Base-by-base conservation (phyloP, 1,140 invertebrate genomes). In the Periplaneta americana region DNA sequence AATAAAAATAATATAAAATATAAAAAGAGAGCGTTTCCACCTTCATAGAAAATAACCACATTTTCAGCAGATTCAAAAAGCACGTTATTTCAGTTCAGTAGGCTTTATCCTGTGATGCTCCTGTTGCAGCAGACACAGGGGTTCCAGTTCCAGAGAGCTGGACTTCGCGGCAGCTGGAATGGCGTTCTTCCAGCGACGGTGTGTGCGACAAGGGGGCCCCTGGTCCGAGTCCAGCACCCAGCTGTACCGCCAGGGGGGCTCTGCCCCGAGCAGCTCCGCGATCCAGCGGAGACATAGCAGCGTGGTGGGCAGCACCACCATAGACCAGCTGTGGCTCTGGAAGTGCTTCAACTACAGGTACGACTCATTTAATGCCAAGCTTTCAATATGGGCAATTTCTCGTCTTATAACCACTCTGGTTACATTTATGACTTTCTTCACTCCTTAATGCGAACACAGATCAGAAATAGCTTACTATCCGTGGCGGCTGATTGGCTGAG, bases 341-440 rank as follows among this genome's bases (percentile, higher is more conserved):
- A 91, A 90, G 82, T 92, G 92, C 82, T 92, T 92, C 81, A 93
- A 92, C 86, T 92, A 91, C 83, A 91, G 91, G 91, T 92, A 83
- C 90, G 91, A n/a, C n/a, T n/a, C n/a, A n/a, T n/a, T n/a, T n/a
- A n/a, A n/a, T n/a, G n/a, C n/a, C n/a, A n/a, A n/a, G n/a, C n/a
- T n/a, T n/a, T n/a, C n/a, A n/a, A n/a, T n/a, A n/a, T n/a, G n/a
- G n/a, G n/a, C n/a, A n/a, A n/a, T n/a, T n/a, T n/a, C n/a, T n/a
- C n/a, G n/a, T n/a, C n/a, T n/a, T n/a, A n/a, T n/a, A n/a, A n/a
- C n/a, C n/a, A n/a, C n/a, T n/a, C n/a, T n/a, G n/a, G n/a, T n/a
- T n/a, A n/a, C n/a, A n/a, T n/a, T n/a, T n/a, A n/a, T n/a, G n/a
- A n/a, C n/a, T n/a, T n/a, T n/a, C n/a, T n/a, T n/a, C n/a, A n/a